Percentiles rank a stretch among this genome's conserved stretches.
Evolutionary conservation across 2,888 invertebrate genomes (phyloP).

Genomic region (Corythucha ciliata): DNA sequence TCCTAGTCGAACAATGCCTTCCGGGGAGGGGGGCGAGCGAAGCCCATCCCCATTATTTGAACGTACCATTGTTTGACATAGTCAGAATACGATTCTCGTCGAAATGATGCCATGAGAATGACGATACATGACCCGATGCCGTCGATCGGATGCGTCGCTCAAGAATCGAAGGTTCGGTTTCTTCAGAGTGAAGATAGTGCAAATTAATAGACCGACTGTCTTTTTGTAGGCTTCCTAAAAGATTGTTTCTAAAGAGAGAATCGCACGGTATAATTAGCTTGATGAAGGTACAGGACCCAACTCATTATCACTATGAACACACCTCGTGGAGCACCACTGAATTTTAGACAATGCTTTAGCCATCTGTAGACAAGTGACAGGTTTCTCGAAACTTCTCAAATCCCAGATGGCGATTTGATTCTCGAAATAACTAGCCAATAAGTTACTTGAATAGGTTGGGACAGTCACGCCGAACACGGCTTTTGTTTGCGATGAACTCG

Average conservation of each 20-base stretch:
- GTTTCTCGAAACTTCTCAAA: conserved; percentile 73
- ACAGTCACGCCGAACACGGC: conserved; percentile 74
- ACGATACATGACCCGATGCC: conserved; percentile 48
- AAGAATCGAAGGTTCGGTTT: conserved; percentile 64
- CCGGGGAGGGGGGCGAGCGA: no score
- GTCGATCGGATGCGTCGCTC: conserved; percentile 55
- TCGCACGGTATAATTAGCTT: not conserved
- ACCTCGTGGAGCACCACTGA: conserved; percentile 83
- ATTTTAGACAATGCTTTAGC: conserved; percentile 62
- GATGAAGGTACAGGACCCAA: not conserved
- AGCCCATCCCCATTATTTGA: conserved; percentile 11
- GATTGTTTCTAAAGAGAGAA: conserved; percentile 49
- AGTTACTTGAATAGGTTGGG: conserved; percentile 66
- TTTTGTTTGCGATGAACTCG: conserved; percentile 61
- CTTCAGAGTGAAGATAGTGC: conserved; percentile 70
- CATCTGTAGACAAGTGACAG: conserved; percentile 62
- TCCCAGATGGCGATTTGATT: conserved; percentile 82
- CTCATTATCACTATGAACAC: no score
- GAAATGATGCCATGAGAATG: conserved; percentile 80
- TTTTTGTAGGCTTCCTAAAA: conserved; percentile 70
- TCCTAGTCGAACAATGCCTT: not conserved
- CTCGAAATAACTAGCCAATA: conserved; percentile 76
- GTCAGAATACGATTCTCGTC: conserved; percentile 69
- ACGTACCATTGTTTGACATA: conserved; percentile 49
- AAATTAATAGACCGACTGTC: conserved; percentile 68